Conservation (phyloP, 2,113 vertebrate species). For the Poecilia latipinna region DNA sequence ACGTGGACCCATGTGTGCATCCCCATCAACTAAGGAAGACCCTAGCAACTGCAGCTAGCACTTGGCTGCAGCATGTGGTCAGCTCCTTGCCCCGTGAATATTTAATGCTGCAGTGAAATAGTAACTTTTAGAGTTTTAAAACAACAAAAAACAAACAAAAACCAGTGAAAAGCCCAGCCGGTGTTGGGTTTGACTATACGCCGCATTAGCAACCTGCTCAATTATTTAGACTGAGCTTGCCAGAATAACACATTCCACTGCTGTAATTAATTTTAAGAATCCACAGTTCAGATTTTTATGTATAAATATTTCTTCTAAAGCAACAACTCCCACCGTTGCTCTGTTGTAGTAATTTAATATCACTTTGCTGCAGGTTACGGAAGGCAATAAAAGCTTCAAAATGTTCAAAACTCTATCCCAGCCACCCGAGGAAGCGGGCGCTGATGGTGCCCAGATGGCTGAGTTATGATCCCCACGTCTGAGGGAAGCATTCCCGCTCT, state of each 20-base stretch:
- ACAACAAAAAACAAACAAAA: not conserved
- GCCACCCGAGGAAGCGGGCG: not conserved
- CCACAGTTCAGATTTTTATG: not conserved
- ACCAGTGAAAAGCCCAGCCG: not conserved
- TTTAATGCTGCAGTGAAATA: not conserved
- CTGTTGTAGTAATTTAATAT: constrained; percentile 7
- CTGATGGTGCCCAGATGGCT: constrained; percentile 7
- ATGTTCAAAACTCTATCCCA: not conserved
- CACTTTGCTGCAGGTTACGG: constrained; percentile 8
- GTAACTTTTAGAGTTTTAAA: not conserved
- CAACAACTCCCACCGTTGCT: not conserved
- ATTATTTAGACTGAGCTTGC: not conserved
- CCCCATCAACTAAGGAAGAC: constrained; percentile 74
- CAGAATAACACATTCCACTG: not conserved
- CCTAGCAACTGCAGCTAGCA: constrained; percentile 75
- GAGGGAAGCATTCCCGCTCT: not conserved
- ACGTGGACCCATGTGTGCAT: constrained; percentile 78
- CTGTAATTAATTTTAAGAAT: not conserved
- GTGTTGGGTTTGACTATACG: not conserved
- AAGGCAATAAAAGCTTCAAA: not conserved
- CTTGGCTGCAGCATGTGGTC: constrained; percentile 29
- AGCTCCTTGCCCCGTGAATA: not conserved
- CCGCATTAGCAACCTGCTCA: not conserved
- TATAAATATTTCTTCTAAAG: constrained; percentile 10
- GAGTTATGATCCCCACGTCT: constrained; percentile 3